Conservation (phyloP, 2,888 invertebrate genomes). For the Theretra japonica region DNA sequence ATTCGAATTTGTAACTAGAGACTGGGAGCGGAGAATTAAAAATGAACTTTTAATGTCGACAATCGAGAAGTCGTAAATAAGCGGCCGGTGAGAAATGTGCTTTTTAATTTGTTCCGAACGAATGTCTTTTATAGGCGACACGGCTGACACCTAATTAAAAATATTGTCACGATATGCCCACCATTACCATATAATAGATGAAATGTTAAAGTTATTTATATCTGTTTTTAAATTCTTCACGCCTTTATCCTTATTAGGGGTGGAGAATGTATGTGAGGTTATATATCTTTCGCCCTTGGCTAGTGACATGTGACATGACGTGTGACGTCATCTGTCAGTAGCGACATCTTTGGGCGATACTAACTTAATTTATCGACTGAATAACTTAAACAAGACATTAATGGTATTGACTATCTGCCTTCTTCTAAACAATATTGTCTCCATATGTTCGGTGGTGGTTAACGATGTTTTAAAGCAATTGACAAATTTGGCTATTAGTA, state of each 20-base stretch:
- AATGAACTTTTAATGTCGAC: constrained; percentile 30
- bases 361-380: not conserved
- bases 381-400: not conserved
- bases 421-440: no score
- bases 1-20: constrained; percentile 37
- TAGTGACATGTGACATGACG: not conserved
- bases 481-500: no score
- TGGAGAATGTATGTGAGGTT: constrained; percentile 7
- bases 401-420: no score
- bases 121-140: constrained; percentile 22
- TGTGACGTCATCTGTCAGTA: constrained; percentile 1
- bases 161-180: constrained; percentile 25
- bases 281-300: not conserved
- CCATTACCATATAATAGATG: constrained; percentile 25
- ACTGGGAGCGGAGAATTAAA: constrained; percentile 37
- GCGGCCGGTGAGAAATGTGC: constrained; percentile 24
- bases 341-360: not conserved
- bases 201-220: constrained; percentile 26
- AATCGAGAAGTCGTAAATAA: constrained; percentile 29
- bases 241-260: constrained; percentile 21
- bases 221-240: constrained; percentile 26
- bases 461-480: no score
- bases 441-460: no score
- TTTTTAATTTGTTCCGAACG: constrained; percentile 29
- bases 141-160: constrained; percentile 31